Evolutionary conservation across 2,888 invertebrate species (phyloP), one percentile per base, ranked within the genome.

Genomic region (Heliconius ismenius): DNA sequence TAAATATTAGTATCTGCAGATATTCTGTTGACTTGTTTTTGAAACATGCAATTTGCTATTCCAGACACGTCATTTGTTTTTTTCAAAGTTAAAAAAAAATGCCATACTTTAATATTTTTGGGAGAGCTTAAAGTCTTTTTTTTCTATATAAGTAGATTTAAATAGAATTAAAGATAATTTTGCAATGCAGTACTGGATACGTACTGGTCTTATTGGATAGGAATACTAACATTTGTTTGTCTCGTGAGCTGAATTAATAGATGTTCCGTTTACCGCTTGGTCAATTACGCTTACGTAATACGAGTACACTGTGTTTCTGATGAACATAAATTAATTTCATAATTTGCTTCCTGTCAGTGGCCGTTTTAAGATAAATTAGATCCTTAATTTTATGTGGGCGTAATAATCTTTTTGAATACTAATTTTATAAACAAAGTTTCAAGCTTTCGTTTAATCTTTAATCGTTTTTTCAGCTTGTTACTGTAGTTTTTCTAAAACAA

Each of bases 201-300:
- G 70, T 62, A 62, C 63, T 72, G 54, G 18, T 58, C 76, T 69
- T 69, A 72, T 74, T 64, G 28, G 54, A 58, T n/a, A 39, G n/a
- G 77, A 80, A 79, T 79, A 77, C 72, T 75, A 84, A 85, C 82
- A 81, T 64, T 79, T 81, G 83, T 58, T 85, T 82, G 83, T 84
- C 76, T 79, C 43, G 77, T 81, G 82, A 84, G 77, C 72, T 77
- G 81, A 81, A 83, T 81, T 76, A 81, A 80, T 79, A 81, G 81
- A 82, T 65, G 62, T 85, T 85, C 83, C 84, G 84, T 84, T 83
- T 67, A 54, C 54, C n/a, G 81, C 80, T 82, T 76, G 78, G 83
- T 85, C 84, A 83, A 86, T 89, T 86, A 83, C 84, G 81, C 13
- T 65, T 70, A 85, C 83, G 82, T 75, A 73, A 79, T 24, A 21